Base-by-base conservation (phyloP, 37 sponge, comb jelly and placozoan species). In the Halichondria panicea region DNA sequence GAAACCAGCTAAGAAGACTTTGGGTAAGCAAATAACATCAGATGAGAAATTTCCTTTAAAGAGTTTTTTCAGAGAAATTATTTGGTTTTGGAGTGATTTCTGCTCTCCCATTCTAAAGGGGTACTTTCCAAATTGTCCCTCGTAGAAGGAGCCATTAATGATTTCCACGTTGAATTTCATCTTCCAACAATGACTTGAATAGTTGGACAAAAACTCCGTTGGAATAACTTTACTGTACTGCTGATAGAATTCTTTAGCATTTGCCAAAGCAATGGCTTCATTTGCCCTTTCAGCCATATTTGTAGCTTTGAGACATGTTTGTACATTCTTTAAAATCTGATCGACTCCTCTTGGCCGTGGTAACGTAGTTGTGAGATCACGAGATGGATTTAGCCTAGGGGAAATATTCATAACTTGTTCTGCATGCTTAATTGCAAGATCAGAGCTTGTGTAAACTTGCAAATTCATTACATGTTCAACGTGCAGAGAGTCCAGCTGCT, bases 1-100 rank as follows among this genome's bases (percentile, higher is more conserved):
- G 45, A 70, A 84, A 6, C 84, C 84, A 37, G 70, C 70, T 8
- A 77, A 38, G 71, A 84, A 84, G 32, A 84, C 7, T 0, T 33
- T 60, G 15, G 84, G 84, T 0, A 84, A 42, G 53, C 84, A 84
- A 21, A 70, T 34, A 22, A 71, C 12, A n/a, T 34, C 2, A 66
- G 78, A 67, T 2, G 41, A 39, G 39, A 72, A 37, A 4, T 15
- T 19, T 24, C 37, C 32, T 41, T 11, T 22, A 34, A 43, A 45
- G 25, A 13, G 7, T 1, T 1, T 5, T 2, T 19, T 36, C 46
- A 66, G 9, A 30, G 1, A 24, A 7, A 44, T 8, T 30, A 65
- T 40, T 36, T 11, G 7, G 30, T 6, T 6, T 9, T 11, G 9
- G 6, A 9, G 36, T 36, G 35, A 36, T 22, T 36, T 65, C 22